Percentiles rank a stretch among this genome's conserved stretches.
These are phyloP conservation scores for Cyaniris semiargus DNA, from an alignment of 2,888 invertebrate species.

Conservation along the genomic window DNA sequence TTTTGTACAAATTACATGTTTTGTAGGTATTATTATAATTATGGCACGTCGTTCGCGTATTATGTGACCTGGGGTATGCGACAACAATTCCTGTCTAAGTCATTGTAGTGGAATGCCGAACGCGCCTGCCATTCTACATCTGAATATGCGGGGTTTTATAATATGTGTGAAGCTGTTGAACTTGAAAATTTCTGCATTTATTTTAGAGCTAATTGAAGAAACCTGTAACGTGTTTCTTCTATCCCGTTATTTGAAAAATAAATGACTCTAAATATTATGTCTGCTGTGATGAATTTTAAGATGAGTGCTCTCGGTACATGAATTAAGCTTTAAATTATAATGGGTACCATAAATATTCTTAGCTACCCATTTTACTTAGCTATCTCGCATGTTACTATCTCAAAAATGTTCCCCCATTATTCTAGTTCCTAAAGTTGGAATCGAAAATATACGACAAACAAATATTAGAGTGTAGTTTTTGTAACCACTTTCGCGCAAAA, in stretches of 20 bases:
- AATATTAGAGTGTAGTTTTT: background rate
- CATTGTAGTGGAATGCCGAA: conserved; percentile 5
- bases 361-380: background rate
- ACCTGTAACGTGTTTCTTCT: background rate
- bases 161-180: background rate
- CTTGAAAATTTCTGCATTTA: background rate
- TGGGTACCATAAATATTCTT: background rate
- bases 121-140: conserved; percentile 3
- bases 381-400: background rate
- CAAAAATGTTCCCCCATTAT: background rate
- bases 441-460: background rate
- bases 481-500: background rate
- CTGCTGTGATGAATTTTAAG: too few species aligned
- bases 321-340: too few species aligned
- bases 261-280: too few species aligned
- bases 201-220: background rate
- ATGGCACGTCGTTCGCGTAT: background rate
- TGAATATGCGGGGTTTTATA: background rate
- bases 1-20: conserved; percentile 15
- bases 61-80: conserved; percentile 5
- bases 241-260: background rate
- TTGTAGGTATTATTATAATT: background rate
- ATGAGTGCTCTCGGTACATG: too few species aligned
- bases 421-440: background rate
- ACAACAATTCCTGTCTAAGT: background rate